phyloP scores from a whole-genome alignment of 2,113 vertebrate genomes.

The Choloepus hoffmanni region DNA sequence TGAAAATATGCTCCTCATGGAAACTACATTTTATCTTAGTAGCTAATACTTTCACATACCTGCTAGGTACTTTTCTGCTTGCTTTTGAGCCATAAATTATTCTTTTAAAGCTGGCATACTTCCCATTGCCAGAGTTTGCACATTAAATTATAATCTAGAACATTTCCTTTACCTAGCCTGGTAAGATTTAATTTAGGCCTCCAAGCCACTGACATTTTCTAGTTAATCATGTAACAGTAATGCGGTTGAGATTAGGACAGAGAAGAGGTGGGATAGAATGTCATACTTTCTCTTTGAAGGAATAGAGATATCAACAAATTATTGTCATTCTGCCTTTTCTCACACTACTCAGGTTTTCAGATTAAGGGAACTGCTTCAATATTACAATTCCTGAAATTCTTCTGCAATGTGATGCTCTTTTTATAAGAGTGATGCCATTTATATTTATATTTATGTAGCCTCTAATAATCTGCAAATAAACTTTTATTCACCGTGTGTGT shows the following conservation, averaged over 20 bases:
- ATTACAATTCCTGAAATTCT: constrained; percentile 37
- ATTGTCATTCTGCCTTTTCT: background rate
- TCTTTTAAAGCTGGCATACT: constrained; percentile 54
- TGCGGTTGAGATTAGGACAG: background rate
- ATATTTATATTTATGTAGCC: background rate
- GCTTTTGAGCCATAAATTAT: constrained; percentile 61
- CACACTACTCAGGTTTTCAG: background rate
- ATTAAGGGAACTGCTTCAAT: constrained; percentile 29
- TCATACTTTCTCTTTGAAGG: background rate
- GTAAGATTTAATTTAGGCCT: constrained; percentile 52
- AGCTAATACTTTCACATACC: constrained; percentile 46
- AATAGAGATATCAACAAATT: background rate
- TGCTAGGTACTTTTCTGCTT: constrained; percentile 26
- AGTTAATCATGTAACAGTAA: constrained; percentile 25
- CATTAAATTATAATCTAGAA: constrained; percentile 62
- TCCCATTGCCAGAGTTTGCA: constrained; percentile 54
- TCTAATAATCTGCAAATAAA: background rate
- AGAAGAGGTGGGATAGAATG: background rate
- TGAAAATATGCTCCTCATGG: constrained; percentile 45
- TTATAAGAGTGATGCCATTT: background rate
- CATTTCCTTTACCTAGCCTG: constrained; percentile 19
- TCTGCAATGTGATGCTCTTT: background rate
- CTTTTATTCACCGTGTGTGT: background rate
- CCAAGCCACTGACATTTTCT: constrained; percentile 45
- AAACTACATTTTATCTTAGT: constrained; percentile 65